Evolutionary conservation across 2,797 vertebrate species (phyloP), one percentile per base, ranked within the genome.

Genomic region (Rhinella marina): DNA sequence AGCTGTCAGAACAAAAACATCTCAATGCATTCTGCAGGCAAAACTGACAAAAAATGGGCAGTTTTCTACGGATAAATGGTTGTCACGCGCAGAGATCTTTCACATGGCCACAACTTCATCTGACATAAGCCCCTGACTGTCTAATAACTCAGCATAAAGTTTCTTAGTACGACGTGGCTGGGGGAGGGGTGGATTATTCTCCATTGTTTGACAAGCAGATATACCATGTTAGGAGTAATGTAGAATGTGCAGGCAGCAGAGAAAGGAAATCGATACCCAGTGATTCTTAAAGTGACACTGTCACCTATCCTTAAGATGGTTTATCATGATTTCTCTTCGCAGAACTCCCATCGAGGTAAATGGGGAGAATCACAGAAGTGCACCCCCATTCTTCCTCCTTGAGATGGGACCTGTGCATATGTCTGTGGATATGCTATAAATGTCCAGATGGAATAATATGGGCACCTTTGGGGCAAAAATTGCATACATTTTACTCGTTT

Each of bases 1-100:
- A 77, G 57, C 76, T 86, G 84, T 89, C 84, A 89, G 12, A 83
- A 77, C 1, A 1, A 27, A 78, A 78, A 86, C 72, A 61, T 29
- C 57, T 62, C 29, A 2, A 17, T 19, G 17, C 16, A 3, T 29
- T 82, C 84, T 78, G 88, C 70, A 25, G 87, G 83, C 78, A 32
- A 70, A 25, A 25, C 57, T 8, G 52, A 41, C 61, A 84, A 54
- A 59, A 75, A 54, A 61, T 73, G 66, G 25, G 17, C 82, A 70
- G 64, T 19, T 80, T 61, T 61, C 27, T 27, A 9, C 5, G 11
- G 50, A 84, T 73, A 61, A 77, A 80, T 59, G 75, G 50, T 25
- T 41, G 11, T 7, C 54, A 10, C 41, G 23, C 23, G 56, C 86
- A 32, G 79, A 27, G n/a, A 27, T 50, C 27, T 82, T 41, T 81